Evolutionary conservation across 2,888 invertebrate genomes (phyloP).

Genomic region (Hipparchia sbordonii): DNA sequence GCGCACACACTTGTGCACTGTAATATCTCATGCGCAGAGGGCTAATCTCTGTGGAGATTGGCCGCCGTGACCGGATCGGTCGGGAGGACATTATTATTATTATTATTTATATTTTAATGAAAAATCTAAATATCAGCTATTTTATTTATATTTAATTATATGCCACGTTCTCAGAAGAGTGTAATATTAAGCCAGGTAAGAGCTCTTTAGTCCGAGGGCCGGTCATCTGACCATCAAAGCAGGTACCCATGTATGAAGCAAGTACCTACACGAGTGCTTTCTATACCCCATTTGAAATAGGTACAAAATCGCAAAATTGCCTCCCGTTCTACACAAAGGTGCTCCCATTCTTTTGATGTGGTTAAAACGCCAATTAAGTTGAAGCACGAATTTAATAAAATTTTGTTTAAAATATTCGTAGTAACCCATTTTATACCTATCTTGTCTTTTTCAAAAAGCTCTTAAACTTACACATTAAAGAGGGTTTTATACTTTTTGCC

Average conservation of each 20-base stretch:
- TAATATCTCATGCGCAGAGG: too few species aligned
- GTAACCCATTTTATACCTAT: neutral
- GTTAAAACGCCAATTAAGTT: conserved; percentile 20
- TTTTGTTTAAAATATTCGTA: neutral
- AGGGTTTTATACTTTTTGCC: conserved; percentile 7
- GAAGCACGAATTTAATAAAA: neutral
- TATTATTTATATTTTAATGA: neutral
- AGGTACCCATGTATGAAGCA: conserved; percentile 45
- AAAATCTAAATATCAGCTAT: neutral
- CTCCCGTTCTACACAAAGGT: conserved; percentile 44
- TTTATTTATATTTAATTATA: neutral
- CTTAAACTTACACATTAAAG: conserved; percentile 7
- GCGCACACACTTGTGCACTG: too few species aligned
- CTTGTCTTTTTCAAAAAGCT: neutral
- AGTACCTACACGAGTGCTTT: conserved; percentile 46
- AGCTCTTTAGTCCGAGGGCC: conserved; percentile 52
- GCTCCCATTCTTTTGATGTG: conserved; percentile 44
- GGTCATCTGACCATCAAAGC: conserved; percentile 55
- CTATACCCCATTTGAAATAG: conserved; percentile 43
- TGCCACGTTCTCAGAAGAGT: conserved; percentile 26
- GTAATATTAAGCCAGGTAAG: conserved; percentile 45
- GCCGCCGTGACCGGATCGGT: too few species aligned
- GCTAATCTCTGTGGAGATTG: too few species aligned
- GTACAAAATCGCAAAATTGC: conserved; percentile 44
- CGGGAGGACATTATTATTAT: too few species aligned